Conservation (phyloP, 1,140 invertebrate species). For the Sogatella furcifera region DNA sequence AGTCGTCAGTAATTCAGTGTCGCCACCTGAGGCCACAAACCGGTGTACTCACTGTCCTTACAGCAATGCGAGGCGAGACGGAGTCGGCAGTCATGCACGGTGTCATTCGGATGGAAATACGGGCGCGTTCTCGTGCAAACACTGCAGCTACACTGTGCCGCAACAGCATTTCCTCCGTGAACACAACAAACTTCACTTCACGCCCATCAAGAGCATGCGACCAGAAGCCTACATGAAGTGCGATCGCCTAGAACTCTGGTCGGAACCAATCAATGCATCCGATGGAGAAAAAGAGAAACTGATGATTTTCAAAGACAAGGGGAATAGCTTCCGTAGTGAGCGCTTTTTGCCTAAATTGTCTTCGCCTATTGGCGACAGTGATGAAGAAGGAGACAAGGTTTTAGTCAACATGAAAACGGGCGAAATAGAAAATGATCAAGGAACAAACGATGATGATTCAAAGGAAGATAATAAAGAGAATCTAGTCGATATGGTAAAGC, state of each 20-base stretch:
- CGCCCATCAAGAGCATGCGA: constrained; percentile 41
- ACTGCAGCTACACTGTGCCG: constrained; percentile 71
- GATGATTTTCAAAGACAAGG: constrained; percentile 33
- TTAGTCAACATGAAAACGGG: constrained; percentile 44
- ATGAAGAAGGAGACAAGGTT: constrained; percentile 36
- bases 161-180: constrained; percentile 67
- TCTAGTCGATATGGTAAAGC: neutral
- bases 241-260: constrained; percentile 39
- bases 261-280: constrained; percentile 31
- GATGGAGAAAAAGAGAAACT: constrained; percentile 29
- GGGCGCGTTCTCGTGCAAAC: constrained; percentile 56
- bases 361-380: constrained; percentile 22
- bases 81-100: constrained; percentile 60
- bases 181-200: constrained; percentile 70
- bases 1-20: constrained; percentile 29
- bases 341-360: constrained; percentile 22
- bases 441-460: constrained; percentile 3
- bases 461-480: constrained; percentile 2
- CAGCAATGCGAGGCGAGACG: constrained; percentile 55
- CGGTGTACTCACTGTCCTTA: constrained; percentile 69
- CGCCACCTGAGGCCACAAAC: constrained; percentile 33
- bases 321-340: constrained; percentile 22
- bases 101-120: constrained; percentile 50
- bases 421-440: constrained; percentile 31
- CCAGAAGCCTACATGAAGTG: constrained; percentile 49